Evolutionary conservation across 2,113 vertebrate genomes (phyloP), one percentile per base, ranked within the genome.

Genomic region (Cichladusa arquata): DNA sequence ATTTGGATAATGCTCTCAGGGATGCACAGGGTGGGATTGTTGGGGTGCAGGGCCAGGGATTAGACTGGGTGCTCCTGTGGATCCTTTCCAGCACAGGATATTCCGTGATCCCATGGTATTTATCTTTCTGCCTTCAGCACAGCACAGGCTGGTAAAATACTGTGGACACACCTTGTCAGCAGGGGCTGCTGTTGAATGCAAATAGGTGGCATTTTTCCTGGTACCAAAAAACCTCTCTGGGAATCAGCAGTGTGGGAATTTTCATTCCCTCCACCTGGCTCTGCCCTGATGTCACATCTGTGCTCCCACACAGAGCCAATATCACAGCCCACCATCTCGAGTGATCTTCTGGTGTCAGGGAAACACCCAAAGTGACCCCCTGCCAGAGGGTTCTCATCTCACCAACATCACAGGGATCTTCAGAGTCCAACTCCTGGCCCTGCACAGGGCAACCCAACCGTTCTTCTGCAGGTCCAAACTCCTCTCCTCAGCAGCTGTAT

Each of bases 1-100:
- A 0, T 40, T 71, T 56, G 74, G 48, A 7, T 11, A 70, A 0
- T 0, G 1, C 51, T 44, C 1, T 2, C 62, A 69, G 53, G 45
- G 28, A 16, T 53, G 56, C 10, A 1, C 64, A 78, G 64, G 66
- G 4, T 70, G 65, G 34, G 34, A 6, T 8, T 80, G 11, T 40
- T 40, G 38, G 38, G 24, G n/a, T 0, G 48, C 40, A 54, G 40
- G 19, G 15, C 0, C 38, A n/a, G 56, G 5, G 3, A 2, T 0
- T 20, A 57, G 42, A 48, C 4, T 64, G 14, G 2, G 5, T 71
- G 40, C 0, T 40, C 40, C 4, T 12, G 19, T 4, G 40, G 29
- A 3, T 79, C 31, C 42, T 48, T 62, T 34, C 20, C 42, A 25
- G 2, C 9, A 57, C 31, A 57, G 42, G 18, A 26, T 26, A 36